Evolutionary conservation across 2,888 invertebrate species (phyloP), one percentile per base, ranked within the genome.

Genomic region (Mythimna loreyi): DNA sequence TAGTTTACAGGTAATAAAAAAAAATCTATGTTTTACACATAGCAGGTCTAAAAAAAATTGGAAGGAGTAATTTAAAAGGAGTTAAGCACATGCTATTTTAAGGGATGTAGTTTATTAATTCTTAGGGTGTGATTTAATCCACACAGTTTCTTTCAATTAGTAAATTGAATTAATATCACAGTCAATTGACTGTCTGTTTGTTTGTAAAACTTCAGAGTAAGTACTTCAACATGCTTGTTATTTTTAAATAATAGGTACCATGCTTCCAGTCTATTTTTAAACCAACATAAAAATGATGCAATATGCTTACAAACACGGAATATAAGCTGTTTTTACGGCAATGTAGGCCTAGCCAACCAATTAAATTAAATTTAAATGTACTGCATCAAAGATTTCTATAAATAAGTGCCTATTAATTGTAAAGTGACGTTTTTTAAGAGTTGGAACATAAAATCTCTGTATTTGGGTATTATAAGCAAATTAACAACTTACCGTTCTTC

Each of bases 401-500:
- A 4, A 40, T 40, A 5, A 16, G 43, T 8, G n/a, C 43, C 0
- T 1, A 25, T 0, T 0, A n/a, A 36, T 47, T 3, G 19, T 7
- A 43, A 66, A 47, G 49, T 19, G 33, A 70, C 33, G 40, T 40
- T 56, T 23, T 28, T 6, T 11, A 66, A 5, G 11, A 19, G 2
- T 47, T 25, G 19, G 1, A 1, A 8, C 19, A 8, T 0, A 30
- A 7, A 3, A 47, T 25, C 13, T 36, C 0, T 4, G 19, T 5
- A 30, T 47, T 28, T 23, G 9, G 23, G 4, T 53, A 3, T 19
- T 33, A 6, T 16, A 23, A 36, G 28, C 7, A n/a, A 28, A 72
- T 13, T 59, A 49, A 30, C 11, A 40, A 33, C 83, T 91, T 91
- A 95, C 95, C 93, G 91, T 69, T 95, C 95, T 72, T 95, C 95